Evolutionary conservation across 2,797 vertebrate genomes (phyloP).

Genomic region (Ctenopoma kingsleyae): DNA sequence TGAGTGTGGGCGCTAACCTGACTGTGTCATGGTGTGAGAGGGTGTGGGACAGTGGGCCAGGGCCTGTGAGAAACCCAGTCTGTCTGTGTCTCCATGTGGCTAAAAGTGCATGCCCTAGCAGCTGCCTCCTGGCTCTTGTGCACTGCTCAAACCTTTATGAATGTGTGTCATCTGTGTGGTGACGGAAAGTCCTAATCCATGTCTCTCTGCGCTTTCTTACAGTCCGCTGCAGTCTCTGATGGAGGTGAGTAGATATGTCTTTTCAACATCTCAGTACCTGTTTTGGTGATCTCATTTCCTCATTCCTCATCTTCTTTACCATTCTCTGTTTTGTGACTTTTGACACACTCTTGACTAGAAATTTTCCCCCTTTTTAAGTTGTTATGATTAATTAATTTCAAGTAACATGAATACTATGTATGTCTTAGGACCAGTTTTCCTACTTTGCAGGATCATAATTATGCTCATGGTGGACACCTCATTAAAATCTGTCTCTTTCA

Average conservation of each 20-base stretch:
- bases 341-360: not conserved
- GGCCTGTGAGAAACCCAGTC: slow-evolving; percentile 47
- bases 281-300: not conserved
- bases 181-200: slow-evolving; percentile 87
- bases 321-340: not conserved
- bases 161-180: slow-evolving; percentile 63
- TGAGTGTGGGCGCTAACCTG: slow-evolving; percentile 51
- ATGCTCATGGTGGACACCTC: not conserved
- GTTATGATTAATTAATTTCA: slow-evolving; percentile 1
- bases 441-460: not conserved
- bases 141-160: slow-evolving; percentile 23
- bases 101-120: slow-evolving; percentile 37
- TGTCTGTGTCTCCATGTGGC: slow-evolving; percentile 43
- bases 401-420: not conserved
- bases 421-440: no score
- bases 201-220: slow-evolving; percentile 91
- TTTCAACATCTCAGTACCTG: not conserved
- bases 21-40: slow-evolving; percentile 58
- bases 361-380: not conserved
- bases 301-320: not conserved
- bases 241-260: slow-evolving; percentile 90
- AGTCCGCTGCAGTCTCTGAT: slow-evolving; percentile 98
- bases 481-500: slow-evolving; percentile 16
- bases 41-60: slow-evolving; percentile 42
- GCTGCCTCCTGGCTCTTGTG: slow-evolving; percentile 24